Percentiles rank a stretch among this genome's conserved stretches.
These are phyloP conservation scores for Scaptomyza graminum DNA, from an alignment of 1,140 invertebrate species.

Conservation along the genomic window DNA sequence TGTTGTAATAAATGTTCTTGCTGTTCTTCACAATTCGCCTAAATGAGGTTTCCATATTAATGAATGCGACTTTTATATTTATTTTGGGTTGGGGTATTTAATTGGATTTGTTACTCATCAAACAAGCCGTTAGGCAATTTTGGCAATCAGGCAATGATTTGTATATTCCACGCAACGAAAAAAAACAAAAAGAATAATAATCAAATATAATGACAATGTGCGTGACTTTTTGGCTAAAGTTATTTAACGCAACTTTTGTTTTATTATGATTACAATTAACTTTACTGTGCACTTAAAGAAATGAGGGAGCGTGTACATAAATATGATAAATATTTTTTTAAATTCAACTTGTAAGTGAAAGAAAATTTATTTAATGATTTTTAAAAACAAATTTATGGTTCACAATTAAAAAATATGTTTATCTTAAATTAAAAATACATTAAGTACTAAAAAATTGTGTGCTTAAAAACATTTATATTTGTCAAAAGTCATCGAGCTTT, in stretches of 20 bases:
- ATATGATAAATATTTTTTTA: no score
- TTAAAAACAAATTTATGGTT: no score
- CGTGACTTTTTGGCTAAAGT: conserved; percentile 46
- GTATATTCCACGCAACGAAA: not conserved
- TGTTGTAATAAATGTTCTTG: conserved; percentile 63
- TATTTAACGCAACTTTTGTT: conserved; percentile 26
- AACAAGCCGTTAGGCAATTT: conserved; percentile 50
- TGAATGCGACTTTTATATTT: conserved; percentile 29
- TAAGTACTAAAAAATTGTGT: not conserved
- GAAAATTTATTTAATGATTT: no score
- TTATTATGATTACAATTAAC: conserved; percentile 6
- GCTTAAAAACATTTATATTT: not conserved
- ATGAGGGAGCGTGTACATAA: no score
- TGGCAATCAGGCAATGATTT: not conserved
- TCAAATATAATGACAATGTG: conserved; percentile 27
- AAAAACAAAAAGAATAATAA: not conserved
- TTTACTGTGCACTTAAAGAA: not conserved
- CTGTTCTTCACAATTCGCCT: conserved; percentile 43
- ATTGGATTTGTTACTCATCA: conserved; percentile 47
- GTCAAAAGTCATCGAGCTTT: not conserved
- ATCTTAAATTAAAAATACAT: no score
- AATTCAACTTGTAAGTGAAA: no score
- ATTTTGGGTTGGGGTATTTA: conserved; percentile 13
- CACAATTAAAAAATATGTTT: no score
- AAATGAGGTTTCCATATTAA: conserved; percentile 28